These are phyloP conservation scores for Tapera naevia DNA, from an alignment of 2,797 vertebrate species.

Conservation along the genomic window DNA sequence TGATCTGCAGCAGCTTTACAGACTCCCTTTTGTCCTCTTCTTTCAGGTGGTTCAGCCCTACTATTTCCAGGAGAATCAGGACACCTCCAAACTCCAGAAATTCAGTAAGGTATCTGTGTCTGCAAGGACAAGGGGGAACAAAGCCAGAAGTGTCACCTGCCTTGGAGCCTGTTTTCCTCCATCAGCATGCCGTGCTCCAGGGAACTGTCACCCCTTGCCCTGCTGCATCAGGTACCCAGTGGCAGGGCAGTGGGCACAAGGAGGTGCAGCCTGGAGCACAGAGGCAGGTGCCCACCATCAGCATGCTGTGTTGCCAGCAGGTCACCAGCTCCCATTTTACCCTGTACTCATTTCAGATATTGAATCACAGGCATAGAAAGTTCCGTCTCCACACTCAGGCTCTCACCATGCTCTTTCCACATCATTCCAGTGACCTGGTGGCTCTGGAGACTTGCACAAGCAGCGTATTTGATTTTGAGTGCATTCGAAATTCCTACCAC, in stretches of 20 bases:
- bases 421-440: rapidly evolving
- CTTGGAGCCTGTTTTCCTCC: background rate
- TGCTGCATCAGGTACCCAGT: rapidly evolving
- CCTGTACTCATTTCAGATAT: background rate
- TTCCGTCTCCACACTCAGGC: rapidly evolving
- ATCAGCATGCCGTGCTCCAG: background rate
- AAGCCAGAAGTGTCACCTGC: background rate
- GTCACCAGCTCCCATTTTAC: background rate
- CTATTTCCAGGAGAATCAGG: constrained; percentile 84
- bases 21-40: constrained; percentile 81
- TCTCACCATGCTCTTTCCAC: background rate
- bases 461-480: background rate
- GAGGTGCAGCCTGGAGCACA: background rate
- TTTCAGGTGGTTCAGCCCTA: constrained; percentile 75
- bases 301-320: background rate
- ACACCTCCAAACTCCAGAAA: constrained; percentile 86
- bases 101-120: constrained; percentile 82
- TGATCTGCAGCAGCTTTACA: constrained; percentile 79
- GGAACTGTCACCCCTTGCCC: background rate
- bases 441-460: background rate
- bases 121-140: constrained; percentile 48
- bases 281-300: background rate
- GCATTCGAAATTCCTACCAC: background rate
- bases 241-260: rapidly evolving
- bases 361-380: background rate